These are phyloP conservation scores for Eumaeus atala DNA, from an alignment of 1,140 invertebrate species.

Conservation along the genomic window DNA sequence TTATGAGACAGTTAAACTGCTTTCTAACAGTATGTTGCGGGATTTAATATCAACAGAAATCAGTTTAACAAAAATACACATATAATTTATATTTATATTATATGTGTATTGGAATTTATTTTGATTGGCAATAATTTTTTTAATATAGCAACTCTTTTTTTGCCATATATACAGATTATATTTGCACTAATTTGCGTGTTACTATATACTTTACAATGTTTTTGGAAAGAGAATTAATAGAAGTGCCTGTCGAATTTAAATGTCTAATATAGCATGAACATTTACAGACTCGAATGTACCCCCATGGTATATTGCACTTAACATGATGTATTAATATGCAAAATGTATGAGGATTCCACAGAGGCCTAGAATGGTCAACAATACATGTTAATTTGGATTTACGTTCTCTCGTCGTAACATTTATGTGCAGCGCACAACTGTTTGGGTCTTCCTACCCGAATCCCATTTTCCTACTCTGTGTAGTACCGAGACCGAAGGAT, in stretches of 20 bases:
- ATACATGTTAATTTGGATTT: too few relatives aligned
- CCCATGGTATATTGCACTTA: slow-evolving; percentile 17
- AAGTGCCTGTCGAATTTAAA: neutral
- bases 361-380: too few relatives aligned
- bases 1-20: too few relatives aligned
- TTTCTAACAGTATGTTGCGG: too few relatives aligned
- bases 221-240: neutral
- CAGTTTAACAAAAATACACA: too few relatives aligned
- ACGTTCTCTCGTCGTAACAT: too few relatives aligned
- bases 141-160: slow-evolving; percentile 9
- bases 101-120: slow-evolving; percentile 21
- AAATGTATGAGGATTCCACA: too few relatives aligned
- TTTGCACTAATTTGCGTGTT: slow-evolving; percentile 26
- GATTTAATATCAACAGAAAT: too few relatives aligned
- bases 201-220: slow-evolving; percentile 5
- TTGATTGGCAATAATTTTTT: slow-evolving; percentile 33
- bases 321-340: neutral
- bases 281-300: neutral
- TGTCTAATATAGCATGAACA: neutral
- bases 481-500: slow-evolving; percentile 46
- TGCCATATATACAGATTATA: slow-evolving; percentile 2
- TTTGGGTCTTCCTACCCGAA: too few relatives aligned
- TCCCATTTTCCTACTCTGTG: too few relatives aligned
- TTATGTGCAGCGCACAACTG: too few relatives aligned
- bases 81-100: neutral